Percentiles rank a stretch among this genome's conserved stretches.
phyloP scores from a whole-genome alignment of 2,888 invertebrate genomes.

The Drosophila gaucha region DNA sequence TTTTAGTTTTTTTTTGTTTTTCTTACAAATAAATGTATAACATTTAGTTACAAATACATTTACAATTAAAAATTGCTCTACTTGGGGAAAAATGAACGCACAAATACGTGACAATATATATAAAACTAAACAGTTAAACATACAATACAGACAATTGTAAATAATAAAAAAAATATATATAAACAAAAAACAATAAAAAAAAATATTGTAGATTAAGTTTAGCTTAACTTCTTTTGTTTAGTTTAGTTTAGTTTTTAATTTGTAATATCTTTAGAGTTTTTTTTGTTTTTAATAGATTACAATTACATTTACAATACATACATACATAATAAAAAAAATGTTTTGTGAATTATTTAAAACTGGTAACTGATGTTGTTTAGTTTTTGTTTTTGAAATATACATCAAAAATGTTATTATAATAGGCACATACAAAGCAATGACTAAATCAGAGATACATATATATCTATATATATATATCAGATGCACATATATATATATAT shows the following conservation, averaged over 20 bases:
- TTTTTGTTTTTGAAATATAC: slow-evolving; percentile 50
- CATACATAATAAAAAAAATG: slow-evolving; percentile 53
- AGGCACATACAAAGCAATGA: slow-evolving; percentile 79
- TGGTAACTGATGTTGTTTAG: slow-evolving; percentile 59
- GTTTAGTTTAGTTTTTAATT: slow-evolving; percentile 15
- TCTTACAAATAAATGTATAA: slow-evolving; percentile 79
- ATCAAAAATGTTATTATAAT: slow-evolving; percentile 72
- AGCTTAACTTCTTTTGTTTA: slow-evolving; percentile 30
- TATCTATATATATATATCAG: slow-evolving; percentile 6
- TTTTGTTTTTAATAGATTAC: slow-evolving; percentile 34
- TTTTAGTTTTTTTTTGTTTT: slow-evolving; percentile 51
- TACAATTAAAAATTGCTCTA: slow-evolving; percentile 80
- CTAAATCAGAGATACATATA: slow-evolving; percentile 67
- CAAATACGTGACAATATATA: slow-evolving; percentile 45
- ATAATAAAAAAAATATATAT: slow-evolving; percentile 12
- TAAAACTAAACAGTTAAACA: slow-evolving; percentile 57
- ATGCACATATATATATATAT: slow-evolving; percentile 6
- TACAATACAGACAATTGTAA: slow-evolving; percentile 31
- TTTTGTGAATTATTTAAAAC: slow-evolving; percentile 50
- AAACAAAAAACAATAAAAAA: slow-evolving; percentile 14
- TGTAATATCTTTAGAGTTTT: slow-evolving; percentile 42
- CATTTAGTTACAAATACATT: slow-evolving; percentile 79
- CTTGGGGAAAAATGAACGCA: slow-evolving; percentile 55
- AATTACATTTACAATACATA: slow-evolving; percentile 61
- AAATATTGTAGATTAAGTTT: slow-evolving; percentile 25